Base-by-base conservation (phyloP, 92 coral and sea anemone genomes). In the Zoanthus sociatus region DNA sequence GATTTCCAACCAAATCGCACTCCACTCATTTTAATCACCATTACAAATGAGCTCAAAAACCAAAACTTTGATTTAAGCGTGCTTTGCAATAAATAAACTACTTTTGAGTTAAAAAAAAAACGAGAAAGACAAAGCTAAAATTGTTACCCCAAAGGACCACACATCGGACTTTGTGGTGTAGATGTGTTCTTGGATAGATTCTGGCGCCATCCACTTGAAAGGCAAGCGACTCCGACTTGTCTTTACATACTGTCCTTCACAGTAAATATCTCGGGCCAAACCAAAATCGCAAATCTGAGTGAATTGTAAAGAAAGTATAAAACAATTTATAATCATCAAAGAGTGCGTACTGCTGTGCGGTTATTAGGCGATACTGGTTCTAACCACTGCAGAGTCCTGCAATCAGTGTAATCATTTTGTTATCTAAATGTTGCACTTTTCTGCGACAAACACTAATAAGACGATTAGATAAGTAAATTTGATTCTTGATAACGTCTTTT, bases 201-300 rank as follows among this genome's bases (percentile, higher is more conserved):
- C 98, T 9, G 95, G 89, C 15, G 98, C 92, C 95, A 94, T 93
- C 98, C 98, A 94, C 26, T 94, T 94, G 79, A 94, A 83, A 6
- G 98, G 98, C 32, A 94, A 33, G 8, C 92, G 88, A 45, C 93
- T 45, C 61, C 93, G 45, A 67, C 94, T 94, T 15, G 93, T 93
- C 86, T 94, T 94, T 14, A 94, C 98, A 73, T 94, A 94, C 74
- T 91, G 93, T 17, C 98, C 98, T 60, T 94, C 98, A 15, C 93
- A 92, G 83, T 94, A 94, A 15, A 94, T 72, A 86, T 94, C 98
- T 37, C 98, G 83, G 46, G 98, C 95, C 51, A 94, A 89, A 8
- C 98, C 98, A 79, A 94, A 94, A 84, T 94, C 98, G 4, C 94
- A 94, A 42, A 79, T 67, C 84, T 79, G 16, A 37, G 42, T 37